Percentiles rank a stretch among this genome's conserved stretches.
These are phyloP conservation scores for Drosophila recens DNA, from an alignment of 2,888 invertebrate species.

Conservation along the genomic window DNA sequence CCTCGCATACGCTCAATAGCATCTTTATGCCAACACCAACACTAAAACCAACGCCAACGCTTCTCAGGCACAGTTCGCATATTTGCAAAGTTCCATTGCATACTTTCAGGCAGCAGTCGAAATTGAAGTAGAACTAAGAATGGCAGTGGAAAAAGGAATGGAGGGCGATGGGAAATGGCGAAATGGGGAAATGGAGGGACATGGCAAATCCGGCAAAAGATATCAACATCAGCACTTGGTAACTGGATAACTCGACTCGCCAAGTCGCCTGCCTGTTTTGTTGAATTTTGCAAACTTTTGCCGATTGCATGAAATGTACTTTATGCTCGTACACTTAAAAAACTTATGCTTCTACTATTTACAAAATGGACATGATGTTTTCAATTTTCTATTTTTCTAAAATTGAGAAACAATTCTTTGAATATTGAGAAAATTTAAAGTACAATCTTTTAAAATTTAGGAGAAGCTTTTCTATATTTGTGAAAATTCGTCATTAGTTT, in stretches of 20 bases:
- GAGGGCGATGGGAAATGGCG: conserved; percentile 2
- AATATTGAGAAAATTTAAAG: no score
- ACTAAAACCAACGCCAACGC: conserved; percentile 12
- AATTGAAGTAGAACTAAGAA: background rate
- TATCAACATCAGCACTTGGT: conserved; percentile 21
- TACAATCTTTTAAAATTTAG: no score
- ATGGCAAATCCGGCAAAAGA: conserved; percentile 37
- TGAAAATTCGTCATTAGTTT: no score
- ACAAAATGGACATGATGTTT: no score
- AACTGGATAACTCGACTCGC: conserved; percentile 37
- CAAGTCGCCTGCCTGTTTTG: no score
- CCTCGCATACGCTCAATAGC: conserved; percentile 57
- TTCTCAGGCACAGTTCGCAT: conserved; percentile 38
- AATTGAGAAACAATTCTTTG: no score
- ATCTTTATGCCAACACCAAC: conserved; percentile 52
- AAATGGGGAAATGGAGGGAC: conserved; percentile 12
- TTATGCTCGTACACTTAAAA: background rate
- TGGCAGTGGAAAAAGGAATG: background rate
- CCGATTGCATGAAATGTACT: conserved; percentile 46
- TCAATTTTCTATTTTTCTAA: no score
- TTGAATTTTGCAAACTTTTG: conserved; percentile 42
- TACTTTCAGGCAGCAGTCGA: conserved; percentile 41
- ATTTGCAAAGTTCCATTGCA: conserved; percentile 57
- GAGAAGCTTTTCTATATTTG: no score
- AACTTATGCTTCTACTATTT: background rate